Evolutionary conservation across 2,113 vertebrate species (phyloP).

Genomic region (Eublepharis macularius): DNA sequence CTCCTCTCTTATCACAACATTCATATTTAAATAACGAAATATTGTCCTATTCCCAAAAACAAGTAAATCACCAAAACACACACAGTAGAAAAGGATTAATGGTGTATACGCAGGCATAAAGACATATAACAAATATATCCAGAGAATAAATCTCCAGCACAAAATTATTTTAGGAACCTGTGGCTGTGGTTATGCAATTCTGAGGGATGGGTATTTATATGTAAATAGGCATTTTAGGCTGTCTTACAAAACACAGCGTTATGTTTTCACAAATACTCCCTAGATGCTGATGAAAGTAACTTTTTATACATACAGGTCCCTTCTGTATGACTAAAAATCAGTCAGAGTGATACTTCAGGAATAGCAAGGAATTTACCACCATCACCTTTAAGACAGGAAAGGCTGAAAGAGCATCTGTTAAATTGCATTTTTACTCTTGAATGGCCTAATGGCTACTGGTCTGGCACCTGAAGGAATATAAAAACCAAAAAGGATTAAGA

Average conservation of each 20-base stretch:
- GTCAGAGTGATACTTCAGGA: conserved; percentile 62
- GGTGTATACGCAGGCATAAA: conserved; percentile 56
- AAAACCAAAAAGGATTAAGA: conserved; percentile 32
- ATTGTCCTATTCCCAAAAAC: conserved; percentile 38
- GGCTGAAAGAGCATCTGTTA: conserved; percentile 70
- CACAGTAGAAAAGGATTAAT: background rate
- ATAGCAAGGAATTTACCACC: conserved; percentile 59
- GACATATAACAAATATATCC: conserved; percentile 52
- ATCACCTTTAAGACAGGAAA: conserved; percentile 52
- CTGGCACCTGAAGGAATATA: conserved; percentile 55
- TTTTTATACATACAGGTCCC: conserved; percentile 23
- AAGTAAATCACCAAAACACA: conserved; percentile 45
- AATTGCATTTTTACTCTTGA: conserved; percentile 68
- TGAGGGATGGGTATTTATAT: conserved; percentile 71
- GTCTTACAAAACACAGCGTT: conserved; percentile 50
- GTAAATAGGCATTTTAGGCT: conserved; percentile 69
- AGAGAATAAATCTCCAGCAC: conserved; percentile 72
- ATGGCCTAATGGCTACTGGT: conserved; percentile 63
- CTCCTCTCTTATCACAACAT: background rate
- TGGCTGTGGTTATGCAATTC: conserved; percentile 58
- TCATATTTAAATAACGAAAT: conserved; percentile 57
- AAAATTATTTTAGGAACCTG: conserved; percentile 64
- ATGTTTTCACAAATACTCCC: conserved; percentile 42
- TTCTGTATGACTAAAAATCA: conserved; percentile 59
- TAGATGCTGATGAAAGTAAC: conserved; percentile 62